A percentile compares a stretch with the other conserved stretches of the same genome.
These are phyloP conservation scores for Oscheius myriophilus DNA, from an alignment of 2,888 invertebrate genomes.

Conservation along the genomic window DNA sequence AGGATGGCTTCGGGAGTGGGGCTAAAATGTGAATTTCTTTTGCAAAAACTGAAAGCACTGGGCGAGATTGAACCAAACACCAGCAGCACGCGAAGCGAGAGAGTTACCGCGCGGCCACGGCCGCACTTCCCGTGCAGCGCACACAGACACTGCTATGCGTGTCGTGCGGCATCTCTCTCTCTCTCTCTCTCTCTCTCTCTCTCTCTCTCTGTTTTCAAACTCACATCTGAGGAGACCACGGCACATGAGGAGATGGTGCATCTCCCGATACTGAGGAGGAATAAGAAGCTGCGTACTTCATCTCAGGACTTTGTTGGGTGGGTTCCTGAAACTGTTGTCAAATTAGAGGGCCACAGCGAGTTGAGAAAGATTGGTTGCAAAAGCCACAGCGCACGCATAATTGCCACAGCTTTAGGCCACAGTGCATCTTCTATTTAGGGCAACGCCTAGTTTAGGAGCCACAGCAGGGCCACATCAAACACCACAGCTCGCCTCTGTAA, in stretches of 20 bases:
- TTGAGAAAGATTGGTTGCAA: no score
- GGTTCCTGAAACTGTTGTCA: not conserved
- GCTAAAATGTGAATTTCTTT: constrained; percentile 3
- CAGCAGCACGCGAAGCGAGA: not conserved
- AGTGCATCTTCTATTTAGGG: no score
- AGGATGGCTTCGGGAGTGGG: constrained; percentile 36
- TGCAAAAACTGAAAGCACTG: not conserved
- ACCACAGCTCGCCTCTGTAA: no score
- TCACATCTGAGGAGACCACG: constrained; percentile 2
- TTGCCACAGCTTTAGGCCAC: no score
- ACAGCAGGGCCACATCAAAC: no score
- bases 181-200: constrained; percentile 5
- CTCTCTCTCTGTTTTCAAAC: not conserved
- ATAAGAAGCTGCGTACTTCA: constrained; percentile 44
- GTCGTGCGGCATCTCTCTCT: constrained; percentile 3
- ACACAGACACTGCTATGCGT: no score
- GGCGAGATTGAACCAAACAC: no score
- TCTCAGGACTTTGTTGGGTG: constrained; percentile 13
- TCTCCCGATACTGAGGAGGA: constrained; percentile 46
- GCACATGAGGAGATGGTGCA: constrained; percentile 33
- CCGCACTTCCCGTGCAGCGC: no score
- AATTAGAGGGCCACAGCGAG: no score
- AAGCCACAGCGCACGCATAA: no score
- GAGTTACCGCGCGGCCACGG: no score
- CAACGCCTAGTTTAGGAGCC: no score